Percentiles rank a stretch among this genome's conserved stretches.
Conservation (phyloP, 2,888 invertebrate species). For the Rhamnusium bicolor region DNA sequence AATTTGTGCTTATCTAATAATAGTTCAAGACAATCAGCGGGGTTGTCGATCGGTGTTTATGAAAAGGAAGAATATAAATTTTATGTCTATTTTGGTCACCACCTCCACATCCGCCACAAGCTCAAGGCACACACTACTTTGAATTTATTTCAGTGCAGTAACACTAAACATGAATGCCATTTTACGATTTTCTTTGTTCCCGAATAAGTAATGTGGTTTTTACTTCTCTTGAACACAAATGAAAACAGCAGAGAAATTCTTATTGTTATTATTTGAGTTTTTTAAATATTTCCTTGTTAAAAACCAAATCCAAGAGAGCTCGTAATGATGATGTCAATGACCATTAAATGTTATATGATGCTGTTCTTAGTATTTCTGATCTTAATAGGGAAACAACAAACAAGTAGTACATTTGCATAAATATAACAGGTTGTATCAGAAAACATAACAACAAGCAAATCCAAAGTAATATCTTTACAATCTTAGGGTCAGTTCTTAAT, state of each 20-base stretch:
- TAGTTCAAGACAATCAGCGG: constrained; percentile 47
- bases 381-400: not conserved
- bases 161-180: constrained; percentile 49
- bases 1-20: constrained; percentile 42
- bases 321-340: not conserved
- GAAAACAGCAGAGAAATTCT: not conserved
- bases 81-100: constrained; percentile 57
- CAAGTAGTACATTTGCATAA: not conserved
- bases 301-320: not conserved
- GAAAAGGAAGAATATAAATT: constrained; percentile 51
- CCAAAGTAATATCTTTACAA: not conserved
- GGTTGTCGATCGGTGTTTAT: constrained; percentile 53
- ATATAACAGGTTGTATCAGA: not conserved
- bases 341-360: not conserved
- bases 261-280: constrained; percentile 8
- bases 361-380: constrained; percentile 5
- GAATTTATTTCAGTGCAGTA: constrained; percentile 54
- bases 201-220: constrained; percentile 31
- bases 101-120: constrained; percentile 57
- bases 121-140: constrained; percentile 45
- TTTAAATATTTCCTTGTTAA: not conserved
- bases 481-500: too few relatives aligned
- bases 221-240: not conserved
- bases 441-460: not conserved
- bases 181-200: constrained; percentile 48